These are phyloP conservation scores for Galleria mellonella DNA, from an alignment of 1,140 invertebrate species.

Conservation along the genomic window DNA sequence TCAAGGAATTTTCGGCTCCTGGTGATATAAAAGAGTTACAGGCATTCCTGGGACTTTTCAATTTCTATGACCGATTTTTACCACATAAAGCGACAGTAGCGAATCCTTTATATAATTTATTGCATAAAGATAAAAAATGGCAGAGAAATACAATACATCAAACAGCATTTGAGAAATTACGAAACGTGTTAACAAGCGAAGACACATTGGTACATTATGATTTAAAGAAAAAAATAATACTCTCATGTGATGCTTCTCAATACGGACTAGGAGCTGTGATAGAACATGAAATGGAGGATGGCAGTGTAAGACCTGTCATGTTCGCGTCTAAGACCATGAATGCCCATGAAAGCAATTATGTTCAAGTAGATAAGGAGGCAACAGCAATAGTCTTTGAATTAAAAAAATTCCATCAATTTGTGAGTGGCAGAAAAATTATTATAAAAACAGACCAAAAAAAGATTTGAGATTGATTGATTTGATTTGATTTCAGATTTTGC, in stretches of 20 bases:
- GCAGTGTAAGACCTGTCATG: too few relatives aligned
- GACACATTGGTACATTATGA: neutral
- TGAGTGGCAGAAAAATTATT: neutral
- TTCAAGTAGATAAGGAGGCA: too few relatives aligned
- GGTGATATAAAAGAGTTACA: neutral
- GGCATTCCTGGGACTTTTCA: neutral
- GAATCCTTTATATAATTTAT: neutral
- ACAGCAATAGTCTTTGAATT: too few relatives aligned
- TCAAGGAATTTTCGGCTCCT: neutral
- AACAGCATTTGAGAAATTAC: neutral
- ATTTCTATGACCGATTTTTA: neutral
- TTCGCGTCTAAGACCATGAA: too few relatives aligned
- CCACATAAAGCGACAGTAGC: neutral
- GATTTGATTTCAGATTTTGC: neutral
- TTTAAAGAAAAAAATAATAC: neutral
- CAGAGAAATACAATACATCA: neutral
- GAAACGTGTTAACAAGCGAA: neutral
- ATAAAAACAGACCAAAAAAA: neutral
- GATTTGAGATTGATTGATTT: too few relatives aligned
- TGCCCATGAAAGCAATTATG: too few relatives aligned
- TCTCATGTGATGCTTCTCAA: neutral
- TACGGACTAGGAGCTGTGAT: neutral
- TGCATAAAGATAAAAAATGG: too few relatives aligned
- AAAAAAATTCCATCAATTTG: neutral
- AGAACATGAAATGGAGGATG: too few relatives aligned